Conservation (phyloP, 1,140 invertebrate genomes). For the Ruditapes philippinarum region DNA sequence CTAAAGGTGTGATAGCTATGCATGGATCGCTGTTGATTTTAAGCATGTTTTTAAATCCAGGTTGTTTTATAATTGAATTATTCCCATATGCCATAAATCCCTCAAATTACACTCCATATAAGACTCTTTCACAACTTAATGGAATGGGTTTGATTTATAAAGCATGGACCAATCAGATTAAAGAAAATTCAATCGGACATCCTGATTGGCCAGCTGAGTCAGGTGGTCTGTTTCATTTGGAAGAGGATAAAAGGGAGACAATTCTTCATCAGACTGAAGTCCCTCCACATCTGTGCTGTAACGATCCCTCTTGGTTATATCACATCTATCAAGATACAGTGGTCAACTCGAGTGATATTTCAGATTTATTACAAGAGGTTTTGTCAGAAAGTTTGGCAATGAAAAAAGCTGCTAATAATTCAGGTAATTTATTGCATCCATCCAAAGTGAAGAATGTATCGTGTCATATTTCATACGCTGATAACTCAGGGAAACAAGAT, state of each 20-base stretch:
- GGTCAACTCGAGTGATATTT: slow-evolving; percentile 84
- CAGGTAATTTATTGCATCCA: background rate
- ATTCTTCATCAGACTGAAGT: slow-evolving; percentile 85
- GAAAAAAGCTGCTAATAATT: background rate
- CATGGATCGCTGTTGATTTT: slow-evolving; percentile 98
- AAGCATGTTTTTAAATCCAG: slow-evolving; percentile 97
- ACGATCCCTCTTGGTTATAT: slow-evolving; percentile 88
- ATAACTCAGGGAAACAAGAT: slow-evolving; percentile 22
- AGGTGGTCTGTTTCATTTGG: slow-evolving; percentile 87
- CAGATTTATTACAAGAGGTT: slow-evolving; percentile 66
- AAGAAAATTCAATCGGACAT: slow-evolving; percentile 84
- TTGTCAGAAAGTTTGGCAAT: slow-evolving; percentile 33
- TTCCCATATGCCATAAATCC: slow-evolving; percentile 89
- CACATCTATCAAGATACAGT: slow-evolving; percentile 88
- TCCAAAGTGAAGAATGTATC: slow-evolving; percentile 54
- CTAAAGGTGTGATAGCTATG: slow-evolving; percentile 95
- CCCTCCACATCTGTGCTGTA: slow-evolving; percentile 87
- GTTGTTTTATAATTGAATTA: slow-evolving; percentile 97
- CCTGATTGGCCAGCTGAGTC: slow-evolving; percentile 82
- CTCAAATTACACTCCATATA: slow-evolving; percentile 87
- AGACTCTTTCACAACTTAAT: slow-evolving; percentile 84
- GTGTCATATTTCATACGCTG: slow-evolving; percentile 25
- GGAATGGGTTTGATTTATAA: slow-evolving; percentile 85
- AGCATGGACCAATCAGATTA: slow-evolving; percentile 86
- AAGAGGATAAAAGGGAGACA: slow-evolving; percentile 78